phyloP scores from a whole-genome alignment of 2,797 vertebrate species.

The Gallinago stenura region DNA sequence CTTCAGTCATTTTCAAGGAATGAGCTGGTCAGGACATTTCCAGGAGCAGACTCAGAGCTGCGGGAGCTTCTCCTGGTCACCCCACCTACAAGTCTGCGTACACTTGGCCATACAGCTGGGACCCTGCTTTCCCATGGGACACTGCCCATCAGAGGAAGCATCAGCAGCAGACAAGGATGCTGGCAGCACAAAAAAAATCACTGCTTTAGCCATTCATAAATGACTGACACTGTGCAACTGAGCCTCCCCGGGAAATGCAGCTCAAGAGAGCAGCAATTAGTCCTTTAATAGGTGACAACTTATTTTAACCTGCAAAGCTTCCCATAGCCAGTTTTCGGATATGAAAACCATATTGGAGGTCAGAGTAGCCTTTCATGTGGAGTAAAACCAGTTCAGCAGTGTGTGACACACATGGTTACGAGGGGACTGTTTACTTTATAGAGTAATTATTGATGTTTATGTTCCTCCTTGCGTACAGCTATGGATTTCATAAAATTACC shows the following conservation, averaged over 20 bases:
- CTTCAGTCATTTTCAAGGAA: neutral
- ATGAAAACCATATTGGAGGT: neutral
- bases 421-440: slow-evolving; percentile 15
- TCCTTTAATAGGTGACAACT: neutral
- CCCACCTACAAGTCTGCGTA: neutral
- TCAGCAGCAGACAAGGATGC: neutral
- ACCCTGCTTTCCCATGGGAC: rapidly evolving
- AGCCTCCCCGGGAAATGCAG: neutral
- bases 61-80: neutral
- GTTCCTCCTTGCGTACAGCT: slow-evolving; percentile 39
- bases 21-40: neutral
- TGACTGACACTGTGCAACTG: neutral
- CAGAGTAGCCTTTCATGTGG: neutral
- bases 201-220: neutral
- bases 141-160: neutral
- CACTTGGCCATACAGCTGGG: too few species aligned
- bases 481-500: slow-evolving; percentile 28
- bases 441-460: slow-evolving; percentile 58
- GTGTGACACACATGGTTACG: neutral
- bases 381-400: neutral
- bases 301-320: neutral
- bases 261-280: neutral
- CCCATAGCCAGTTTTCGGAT: neutral
- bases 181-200: neutral
- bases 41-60: neutral